Evolutionary conservation across 2,888 invertebrate species (phyloP), one percentile per base, ranked within the genome.

Genomic region (Polydesmus complanatus): DNA sequence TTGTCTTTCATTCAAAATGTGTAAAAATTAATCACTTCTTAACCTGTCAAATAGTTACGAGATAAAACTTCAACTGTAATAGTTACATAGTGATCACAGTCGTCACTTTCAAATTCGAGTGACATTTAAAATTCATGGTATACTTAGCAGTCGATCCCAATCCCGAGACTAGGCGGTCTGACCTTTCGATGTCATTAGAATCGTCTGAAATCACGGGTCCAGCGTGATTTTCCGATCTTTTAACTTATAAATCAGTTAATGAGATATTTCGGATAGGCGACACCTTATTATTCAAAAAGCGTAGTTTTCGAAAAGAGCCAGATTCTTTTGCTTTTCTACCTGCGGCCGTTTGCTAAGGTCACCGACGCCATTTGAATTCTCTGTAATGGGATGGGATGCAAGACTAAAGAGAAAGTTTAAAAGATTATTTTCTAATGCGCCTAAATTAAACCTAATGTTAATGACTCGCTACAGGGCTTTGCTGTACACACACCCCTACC

Each of bases 391-490:
- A 14, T 37, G 37, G 37, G 37, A 37, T 37, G 37, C 8, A 14
- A 37, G 37, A 37, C 37, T 37, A 37, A 37, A 8, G 37, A 37
- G 37, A 37, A 37, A 37, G 37, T 14, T 51, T 51, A 51, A 21
- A 5, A 51, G 8, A 14, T 14, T 11, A 14, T 19, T 51, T 51
- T 5, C 22, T 51, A 51, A 51, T 14, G 22, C n/a, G 48, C 21
- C 55, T 54, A 60, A 60, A 54, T 52, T 60, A 26, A 19, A 47
- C 56, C 64, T 58, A 61, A 56, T 62, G 69, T 74, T 71, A 84
- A 77, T 92, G 92, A 75, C 91, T 92, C 75, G 88, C 90, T 72
- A 92, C 91, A 70, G 92, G 90, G 79, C 88, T 88, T 79, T 91
- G 90, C 77, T 88, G 88, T 73, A 89, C 85, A 78, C 90, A 89